Base-by-base conservation (phyloP, 2,888 invertebrate genomes). In the Stictocephala bisonia region DNA sequence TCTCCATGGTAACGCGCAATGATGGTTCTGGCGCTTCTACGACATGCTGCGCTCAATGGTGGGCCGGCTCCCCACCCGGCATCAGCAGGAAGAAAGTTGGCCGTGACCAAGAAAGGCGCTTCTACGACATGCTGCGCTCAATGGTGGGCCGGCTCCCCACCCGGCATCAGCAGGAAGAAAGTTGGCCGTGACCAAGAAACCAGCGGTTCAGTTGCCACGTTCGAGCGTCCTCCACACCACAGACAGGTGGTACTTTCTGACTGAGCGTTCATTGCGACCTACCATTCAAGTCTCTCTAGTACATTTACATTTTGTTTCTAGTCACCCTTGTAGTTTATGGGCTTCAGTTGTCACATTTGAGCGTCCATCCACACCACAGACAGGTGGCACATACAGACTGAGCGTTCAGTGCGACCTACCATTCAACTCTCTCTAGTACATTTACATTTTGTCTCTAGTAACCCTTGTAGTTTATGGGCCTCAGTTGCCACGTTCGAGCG, bases 161-260 rank as follows among this genome's bases (percentile, higher is more conserved):
- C 2, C 51, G 20, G 15, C 50, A 44, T 53, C 60, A 40, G 69
- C 31, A 41, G 60, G 71, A 66, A 66, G 73, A 70, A 74, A 60
- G 71, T 56, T 64, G 71, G 58, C 60, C 66, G 58, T 53, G 74
- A 71, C 70, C 70, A 70, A 64, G 40, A 64, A 60, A 73, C 51
- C 64, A 60, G 40, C n/a, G 56, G n/a, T n/a, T n/a, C n/a, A 60
- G 40, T 22, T 60, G 60, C 60, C 35, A 22, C 40, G 31, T 22
- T 40, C 29, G 29, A 31, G 15, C 60, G 40, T 20, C 22, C 60
- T 3, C 11, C n/a, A n/a, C n/a, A n/a, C n/a, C n/a, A n/a, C n/a
- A n/a, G 29, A 2, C 60, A 7, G 2, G 56, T n/a, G 29, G 29
- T 31, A 40, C 20, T 15, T 56, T 56, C 29, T 15, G 24, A 3